A percentile compares a stretch with the other conserved stretches of the same genome.
These are phyloP conservation scores for Hymenochirus boettgeri DNA, from an alignment of 2,113 vertebrate species.

Conservation along the genomic window DNA sequence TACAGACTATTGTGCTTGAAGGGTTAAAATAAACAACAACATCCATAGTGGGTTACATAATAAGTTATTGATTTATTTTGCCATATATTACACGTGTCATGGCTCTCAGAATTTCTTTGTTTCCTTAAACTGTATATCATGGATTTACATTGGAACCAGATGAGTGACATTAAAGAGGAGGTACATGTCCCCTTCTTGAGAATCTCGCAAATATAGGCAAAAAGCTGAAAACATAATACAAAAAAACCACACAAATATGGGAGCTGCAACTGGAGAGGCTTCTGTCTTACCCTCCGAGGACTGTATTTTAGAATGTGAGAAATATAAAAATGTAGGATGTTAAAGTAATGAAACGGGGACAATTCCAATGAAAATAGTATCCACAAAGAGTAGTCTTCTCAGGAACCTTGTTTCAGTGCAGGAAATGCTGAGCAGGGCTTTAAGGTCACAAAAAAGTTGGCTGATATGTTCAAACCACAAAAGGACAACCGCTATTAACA, in stretches of 20 bases:
- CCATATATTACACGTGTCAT: not conserved
- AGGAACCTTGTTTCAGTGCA: conserved; percentile 38
- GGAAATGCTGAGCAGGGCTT: conserved; percentile 43
- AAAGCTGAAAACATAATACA: conserved; percentile 46
- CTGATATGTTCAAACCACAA: conserved; percentile 14
- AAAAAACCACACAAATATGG: conserved; percentile 46
- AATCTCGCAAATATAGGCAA: conserved; percentile 42
- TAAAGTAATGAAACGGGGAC: conserved; percentile 33
- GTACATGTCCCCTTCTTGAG: conserved; percentile 40
- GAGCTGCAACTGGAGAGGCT: conserved; percentile 44
- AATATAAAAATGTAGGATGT: conserved; percentile 43
- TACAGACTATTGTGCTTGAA: too few relatives aligned
- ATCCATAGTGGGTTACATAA: too few relatives aligned
- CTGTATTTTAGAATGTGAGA: conserved; percentile 29
- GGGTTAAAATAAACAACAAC: too few relatives aligned
- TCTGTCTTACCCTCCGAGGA: conserved; percentile 42
- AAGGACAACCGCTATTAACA: not conserved
- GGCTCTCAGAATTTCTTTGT: conserved; percentile 20
- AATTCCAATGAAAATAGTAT: conserved; percentile 28
- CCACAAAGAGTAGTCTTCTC: conserved; percentile 31
- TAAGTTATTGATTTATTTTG: too few relatives aligned
- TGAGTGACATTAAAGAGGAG: conserved; percentile 43
- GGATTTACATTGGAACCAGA: conserved; percentile 45
- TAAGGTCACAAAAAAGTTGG: conserved; percentile 49
- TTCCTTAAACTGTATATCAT: conserved; percentile 49